Conservation (phyloP, 30 jellyfish, hydroid and myxozoan species). For the Hydractinia echinata region DNA sequence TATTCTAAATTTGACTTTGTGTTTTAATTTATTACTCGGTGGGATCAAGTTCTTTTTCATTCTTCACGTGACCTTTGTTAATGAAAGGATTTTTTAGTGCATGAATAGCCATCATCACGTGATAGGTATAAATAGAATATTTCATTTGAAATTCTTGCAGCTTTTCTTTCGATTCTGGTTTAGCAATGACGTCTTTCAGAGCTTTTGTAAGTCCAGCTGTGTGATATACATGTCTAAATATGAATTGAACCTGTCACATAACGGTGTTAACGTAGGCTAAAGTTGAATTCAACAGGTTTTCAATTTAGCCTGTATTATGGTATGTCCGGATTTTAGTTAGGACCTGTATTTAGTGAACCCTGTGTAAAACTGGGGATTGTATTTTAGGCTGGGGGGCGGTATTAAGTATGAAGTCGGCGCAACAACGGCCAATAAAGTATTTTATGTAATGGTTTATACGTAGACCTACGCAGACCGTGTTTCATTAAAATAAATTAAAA, state of each 20-base stretch:
- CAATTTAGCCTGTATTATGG: too few relatives aligned
- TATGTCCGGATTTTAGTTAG: too few relatives aligned
- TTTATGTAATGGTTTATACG: too few relatives aligned
- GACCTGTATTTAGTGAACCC: too few relatives aligned
- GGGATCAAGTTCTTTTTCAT: slow-evolving; percentile 7
- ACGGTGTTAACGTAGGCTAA: too few relatives aligned
- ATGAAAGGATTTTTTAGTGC: slow-evolving; percentile 41
- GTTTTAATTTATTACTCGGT: neutral
- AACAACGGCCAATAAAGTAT: too few relatives aligned
- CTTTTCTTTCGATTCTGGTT: slow-evolving; percentile 45
- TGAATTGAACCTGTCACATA: neutral
- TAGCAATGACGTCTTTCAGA: slow-evolving; percentile 48
- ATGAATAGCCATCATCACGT: slow-evolving; percentile 79
- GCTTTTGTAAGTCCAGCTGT: slow-evolving; percentile 80
- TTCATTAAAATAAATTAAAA: too few relatives aligned
- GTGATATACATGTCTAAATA: slow-evolving; percentile 74
- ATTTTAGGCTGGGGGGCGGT: too few relatives aligned
- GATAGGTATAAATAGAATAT: slow-evolving; percentile 78
- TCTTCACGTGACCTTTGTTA: neutral
- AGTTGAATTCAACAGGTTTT: too few relatives aligned
- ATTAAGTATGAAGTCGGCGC: too few relatives aligned
- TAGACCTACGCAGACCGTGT: too few relatives aligned
- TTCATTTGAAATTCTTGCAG: slow-evolving; percentile 63
- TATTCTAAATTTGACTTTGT: neutral
- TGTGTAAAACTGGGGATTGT: too few relatives aligned